Conservation (phyloP, 1,140 invertebrate genomes). For the Heliconius eleuchia region DNA sequence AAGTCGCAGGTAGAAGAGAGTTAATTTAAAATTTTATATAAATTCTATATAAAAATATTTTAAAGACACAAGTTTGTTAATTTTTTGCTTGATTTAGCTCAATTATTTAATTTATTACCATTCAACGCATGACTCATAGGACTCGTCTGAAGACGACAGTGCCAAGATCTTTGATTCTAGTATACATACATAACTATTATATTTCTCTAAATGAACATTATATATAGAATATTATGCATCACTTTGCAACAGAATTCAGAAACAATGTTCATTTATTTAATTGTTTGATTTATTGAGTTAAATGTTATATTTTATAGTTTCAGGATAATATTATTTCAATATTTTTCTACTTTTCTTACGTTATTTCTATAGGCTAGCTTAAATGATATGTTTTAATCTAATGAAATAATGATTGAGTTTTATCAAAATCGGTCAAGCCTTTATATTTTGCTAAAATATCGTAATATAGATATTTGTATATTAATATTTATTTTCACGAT, state of each 20-base stretch:
- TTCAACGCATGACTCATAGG: conserved; percentile 3
- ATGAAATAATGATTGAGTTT: not conserved
- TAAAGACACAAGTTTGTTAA: not conserved
- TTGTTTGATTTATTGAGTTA: not conserved
- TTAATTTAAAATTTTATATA: not conserved
- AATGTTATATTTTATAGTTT: not conserved
- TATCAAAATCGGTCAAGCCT: not conserved
- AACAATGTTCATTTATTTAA: not conserved
- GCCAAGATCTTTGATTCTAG: conserved; percentile 13
- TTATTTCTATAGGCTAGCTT: too few species aligned
- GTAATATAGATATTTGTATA: too few species aligned
- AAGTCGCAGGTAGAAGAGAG: too few species aligned
- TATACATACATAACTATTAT: not conserved
- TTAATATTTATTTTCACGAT: too few species aligned
- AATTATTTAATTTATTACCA: conserved; percentile 4
- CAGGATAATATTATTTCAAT: not conserved
- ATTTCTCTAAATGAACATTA: not conserved
- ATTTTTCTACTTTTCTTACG: too few species aligned
- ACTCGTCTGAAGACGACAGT: conserved; percentile 2
- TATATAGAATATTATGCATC: not conserved
- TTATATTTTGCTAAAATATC: not conserved
- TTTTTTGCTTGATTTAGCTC: not conserved
- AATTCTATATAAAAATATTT: not conserved
- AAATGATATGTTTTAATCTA: not conserved
- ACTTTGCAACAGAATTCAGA: not conserved